Conservation (phyloP, 2,113 vertebrate species). For the Ornithorhynchus anatinus region DNA sequence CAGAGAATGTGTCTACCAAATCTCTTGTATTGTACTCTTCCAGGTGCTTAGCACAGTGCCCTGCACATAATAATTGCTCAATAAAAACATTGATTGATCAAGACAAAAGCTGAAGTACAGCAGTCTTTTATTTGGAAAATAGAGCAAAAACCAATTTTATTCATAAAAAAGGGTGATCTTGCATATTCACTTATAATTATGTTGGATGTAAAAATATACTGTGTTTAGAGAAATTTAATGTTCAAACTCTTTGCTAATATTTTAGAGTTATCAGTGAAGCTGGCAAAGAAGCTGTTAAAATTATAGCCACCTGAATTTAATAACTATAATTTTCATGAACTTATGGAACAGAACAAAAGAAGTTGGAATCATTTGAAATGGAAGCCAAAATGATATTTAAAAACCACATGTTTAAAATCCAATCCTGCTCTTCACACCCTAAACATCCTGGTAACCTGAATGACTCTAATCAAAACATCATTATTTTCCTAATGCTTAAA, state of each 20-base stretch:
- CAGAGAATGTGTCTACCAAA: too few species aligned
- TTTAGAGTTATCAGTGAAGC: neutral
- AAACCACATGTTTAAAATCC: neutral
- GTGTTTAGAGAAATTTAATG: neutral
- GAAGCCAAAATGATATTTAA: neutral
- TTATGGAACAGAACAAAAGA: neutral
- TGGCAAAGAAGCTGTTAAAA: neutral
- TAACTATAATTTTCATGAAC: conserved; percentile 6
- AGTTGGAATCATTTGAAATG: neutral
- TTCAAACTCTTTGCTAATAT: neutral
- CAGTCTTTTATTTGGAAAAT: neutral
- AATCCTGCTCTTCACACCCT: neutral
- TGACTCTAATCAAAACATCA: neutral
- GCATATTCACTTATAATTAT: neutral
- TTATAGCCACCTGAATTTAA: neutral
- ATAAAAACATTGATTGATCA: too few species aligned
- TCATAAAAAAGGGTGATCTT: neutral
- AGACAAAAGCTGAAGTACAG: conserved; percentile 21
- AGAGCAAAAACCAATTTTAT: neutral
- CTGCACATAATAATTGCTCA: too few species aligned
- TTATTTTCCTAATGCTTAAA: neutral
- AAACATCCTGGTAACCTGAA: neutral
- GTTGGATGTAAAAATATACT: neutral
- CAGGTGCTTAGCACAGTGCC: too few species aligned
- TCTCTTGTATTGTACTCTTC: too few species aligned